phyloP scores from a whole-genome alignment of 23 tunicate species.

The Pegea sp. region DNA sequence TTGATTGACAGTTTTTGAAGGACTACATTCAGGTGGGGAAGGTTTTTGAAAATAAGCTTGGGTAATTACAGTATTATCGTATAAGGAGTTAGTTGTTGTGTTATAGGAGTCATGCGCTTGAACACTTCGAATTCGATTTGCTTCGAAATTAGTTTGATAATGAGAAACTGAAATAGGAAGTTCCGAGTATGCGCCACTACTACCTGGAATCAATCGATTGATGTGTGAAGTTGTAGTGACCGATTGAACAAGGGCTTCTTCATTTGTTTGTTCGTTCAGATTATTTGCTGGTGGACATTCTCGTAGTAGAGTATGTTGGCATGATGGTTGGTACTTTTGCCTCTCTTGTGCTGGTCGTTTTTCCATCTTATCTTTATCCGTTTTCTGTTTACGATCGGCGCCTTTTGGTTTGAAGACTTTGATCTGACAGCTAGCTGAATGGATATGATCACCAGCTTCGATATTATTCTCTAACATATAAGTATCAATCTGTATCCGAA shows the following conservation, averaged over 20 bases:
- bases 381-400: conserved; percentile 93
- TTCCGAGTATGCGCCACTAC: no score
- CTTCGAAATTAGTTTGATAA: no score
- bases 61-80: no score
- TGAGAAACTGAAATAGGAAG: no score
- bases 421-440: conserved; percentile 84
- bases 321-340: conserved; percentile 80
- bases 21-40: no score
- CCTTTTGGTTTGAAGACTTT: conserved; percentile 91
- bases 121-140: no score
- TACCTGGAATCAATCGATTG: no score
- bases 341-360: conserved; percentile 55
- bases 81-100: no score
- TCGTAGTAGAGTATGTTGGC: conserved; percentile 56
- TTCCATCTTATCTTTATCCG: conserved; percentile 85
- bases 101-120: no score
- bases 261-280: conserved; percentile 5
- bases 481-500: conserved; percentile 88
- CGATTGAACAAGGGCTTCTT: conserved; percentile 1
- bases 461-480: conserved; percentile 26
- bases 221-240: neutral
- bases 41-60: no score
- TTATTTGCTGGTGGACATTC: conserved; percentile 33
- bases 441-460: conserved; percentile 42
- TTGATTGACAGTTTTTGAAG: no score